Evolutionary conservation across 2,888 invertebrate species (phyloP).

Genomic region (Anodontia alba): DNA sequence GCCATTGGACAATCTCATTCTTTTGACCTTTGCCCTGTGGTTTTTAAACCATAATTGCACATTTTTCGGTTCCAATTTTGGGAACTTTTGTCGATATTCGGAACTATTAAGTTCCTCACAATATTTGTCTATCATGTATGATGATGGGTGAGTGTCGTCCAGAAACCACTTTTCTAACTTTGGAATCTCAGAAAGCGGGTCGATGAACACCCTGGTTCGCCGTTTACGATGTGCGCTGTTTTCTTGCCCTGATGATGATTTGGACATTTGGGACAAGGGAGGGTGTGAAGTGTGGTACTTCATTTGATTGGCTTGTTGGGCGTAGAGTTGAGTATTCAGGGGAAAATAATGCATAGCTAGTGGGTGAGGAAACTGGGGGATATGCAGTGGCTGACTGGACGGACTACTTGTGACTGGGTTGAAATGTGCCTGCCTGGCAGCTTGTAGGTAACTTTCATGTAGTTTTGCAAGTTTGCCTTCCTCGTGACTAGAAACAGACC

Average conservation of each 20-base stretch:
- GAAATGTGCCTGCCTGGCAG: constrained; percentile 57
- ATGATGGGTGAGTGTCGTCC: constrained; percentile 99
- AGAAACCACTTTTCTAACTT: constrained; percentile 93
- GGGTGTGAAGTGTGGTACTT: constrained; percentile 55
- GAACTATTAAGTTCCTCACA: constrained; percentile 98
- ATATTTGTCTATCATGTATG: constrained; percentile 98
- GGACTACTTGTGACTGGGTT: constrained; percentile 55
- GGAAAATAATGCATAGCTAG: constrained; percentile 80
- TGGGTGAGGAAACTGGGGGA: constrained; percentile 79
- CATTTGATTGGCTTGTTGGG: constrained; percentile 71
- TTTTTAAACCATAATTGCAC: constrained; percentile 99
- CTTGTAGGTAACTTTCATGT: constrained; percentile 60
- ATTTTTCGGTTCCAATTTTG: constrained; percentile 99
- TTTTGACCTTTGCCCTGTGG: constrained; percentile 98
- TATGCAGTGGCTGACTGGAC: constrained; percentile 72
- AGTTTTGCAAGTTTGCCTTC: constrained; percentile 57
- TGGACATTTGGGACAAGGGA: constrained; percentile 43
- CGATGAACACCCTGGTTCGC: constrained; percentile 99
- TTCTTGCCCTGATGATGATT: constrained; percentile 59
- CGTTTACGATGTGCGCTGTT: constrained; percentile 88
- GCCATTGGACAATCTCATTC: constrained; percentile 86
- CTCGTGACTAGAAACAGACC: constrained; percentile 71
- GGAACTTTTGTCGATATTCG: constrained; percentile 99
- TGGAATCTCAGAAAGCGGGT: constrained; percentile 98
- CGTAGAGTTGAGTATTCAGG: constrained; percentile 77